Base-by-base conservation (phyloP, 1,140 invertebrate species). In the Mercenaria mercenaria region DNA sequence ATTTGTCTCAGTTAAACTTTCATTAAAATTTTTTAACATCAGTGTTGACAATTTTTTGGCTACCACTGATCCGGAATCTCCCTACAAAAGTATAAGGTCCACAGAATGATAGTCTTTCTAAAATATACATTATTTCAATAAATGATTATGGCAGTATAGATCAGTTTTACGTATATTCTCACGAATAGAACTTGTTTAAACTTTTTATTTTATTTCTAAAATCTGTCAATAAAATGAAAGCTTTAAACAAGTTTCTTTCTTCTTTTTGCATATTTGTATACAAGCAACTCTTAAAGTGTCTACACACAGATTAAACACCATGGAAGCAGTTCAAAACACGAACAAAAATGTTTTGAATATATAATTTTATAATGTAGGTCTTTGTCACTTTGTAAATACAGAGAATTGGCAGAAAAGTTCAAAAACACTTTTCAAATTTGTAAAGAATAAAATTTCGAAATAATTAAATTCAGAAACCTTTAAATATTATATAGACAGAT, bases 201-300 rank as follows among this genome's bases (percentile, higher is more conserved):
- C 43, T 37, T 79, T 52, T 52, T 32, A 79, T 79, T 79, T 56
- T 79, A 79, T 79, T 79, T 79, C 47, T 50, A 32, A 79, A 79
- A 79, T 79, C 76, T 79, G 32, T 37, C 76, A 52, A 79, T 79
- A 79, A 79, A 79, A 79, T 37, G 32, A 52, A 47, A 52, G 47
- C 6, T 52, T 79, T 79, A 34, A 52, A 79, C 47, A 41, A 52
- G 50, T 79, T 79, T 79, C 76, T 52, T 50, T 79, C 47, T 56
- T 56, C 47, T 50, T 32, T 67, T 79, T 52, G 29, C 76, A 79
- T 79, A 52, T 79, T 79, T 79, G 50, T 79, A 52, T 79, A 79
- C 15, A 79, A 79, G 76, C 76, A 79, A 79, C 76, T 52, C 43
- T 23, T n/a, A 74, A 74, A 74, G 23, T 77, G 15, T 15, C 41